Evolutionary conservation across 2,888 invertebrate genomes (phyloP).

Genomic region (Hemithea aestivaria): DNA sequence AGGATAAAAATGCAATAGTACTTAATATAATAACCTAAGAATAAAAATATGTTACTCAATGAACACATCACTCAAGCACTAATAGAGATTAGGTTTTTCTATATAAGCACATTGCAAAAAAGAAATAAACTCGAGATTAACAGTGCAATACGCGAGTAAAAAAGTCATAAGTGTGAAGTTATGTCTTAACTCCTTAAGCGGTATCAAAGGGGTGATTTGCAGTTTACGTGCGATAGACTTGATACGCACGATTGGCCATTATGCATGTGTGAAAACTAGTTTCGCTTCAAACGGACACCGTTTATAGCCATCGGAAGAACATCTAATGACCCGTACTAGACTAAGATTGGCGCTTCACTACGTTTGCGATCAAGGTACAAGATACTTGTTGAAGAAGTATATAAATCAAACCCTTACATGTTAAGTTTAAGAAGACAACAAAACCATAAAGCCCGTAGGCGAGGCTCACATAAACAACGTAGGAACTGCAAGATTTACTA

Average conservation of each 20-base stretch:
- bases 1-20: too few species aligned
- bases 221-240: conserved; percentile 28
- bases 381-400: too few species aligned
- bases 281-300: conserved; percentile 30
- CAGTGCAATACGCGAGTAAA: too few species aligned
- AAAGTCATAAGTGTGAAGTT: background rate
- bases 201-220: conserved; percentile 39
- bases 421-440: conserved; percentile 2
- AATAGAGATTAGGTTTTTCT: too few species aligned
- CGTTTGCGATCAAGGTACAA: too few species aligned
- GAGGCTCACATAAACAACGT: conserved; percentile 33
- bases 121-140: background rate
- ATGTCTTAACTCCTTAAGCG: conserved; percentile 2
- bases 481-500: conserved; percentile 33
- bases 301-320: conserved; percentile 10
- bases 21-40: too few species aligned
- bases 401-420: conserved; percentile 6
- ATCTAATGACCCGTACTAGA: background rate
- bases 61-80: too few species aligned
- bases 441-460: conserved; percentile 10
- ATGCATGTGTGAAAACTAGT: conserved; percentile 48
- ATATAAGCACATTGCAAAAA: too few species aligned
- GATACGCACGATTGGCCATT: conserved; percentile 55
- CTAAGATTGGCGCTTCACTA: background rate
- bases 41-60: too few species aligned